phyloP scores from a whole-genome alignment of 2,113 vertebrate species.

The Istiophorus platypterus region DNA sequence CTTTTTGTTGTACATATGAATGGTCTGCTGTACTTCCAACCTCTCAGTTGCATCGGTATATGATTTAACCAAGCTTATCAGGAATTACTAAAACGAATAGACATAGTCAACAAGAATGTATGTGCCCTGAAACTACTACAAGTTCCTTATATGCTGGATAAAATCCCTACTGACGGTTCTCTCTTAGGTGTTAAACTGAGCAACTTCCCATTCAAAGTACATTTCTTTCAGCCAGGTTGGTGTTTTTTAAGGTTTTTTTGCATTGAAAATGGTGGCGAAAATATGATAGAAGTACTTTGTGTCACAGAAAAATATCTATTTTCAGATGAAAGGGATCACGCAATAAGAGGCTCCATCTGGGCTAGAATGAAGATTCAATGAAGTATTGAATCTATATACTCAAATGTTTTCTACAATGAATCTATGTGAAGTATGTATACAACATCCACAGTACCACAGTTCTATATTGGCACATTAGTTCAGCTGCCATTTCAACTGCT shows the following conservation, averaged over 20 bases:
- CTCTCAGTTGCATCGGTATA: conserved; percentile 60
- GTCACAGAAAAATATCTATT: conserved; percentile 26
- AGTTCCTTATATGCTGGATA: conserved; percentile 8
- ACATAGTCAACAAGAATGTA: conserved; percentile 16
- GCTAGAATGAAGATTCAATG: too few relatives aligned
- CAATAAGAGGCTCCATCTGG: conserved; percentile 18
- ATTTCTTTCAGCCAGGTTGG: conserved; percentile 10
- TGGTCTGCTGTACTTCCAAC: conserved; percentile 51
- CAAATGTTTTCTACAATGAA: neutral
- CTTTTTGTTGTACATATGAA: conserved; percentile 48
- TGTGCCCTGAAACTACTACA: conserved; percentile 20
- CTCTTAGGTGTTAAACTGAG: too few relatives aligned
- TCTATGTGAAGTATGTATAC: neutral
- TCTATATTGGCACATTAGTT: neutral
- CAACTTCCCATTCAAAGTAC: conserved; percentile 7
- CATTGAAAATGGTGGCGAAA: neutral
- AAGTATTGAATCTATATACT: neutral
- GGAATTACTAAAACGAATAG: conserved; percentile 16
- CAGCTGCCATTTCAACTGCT: neutral
- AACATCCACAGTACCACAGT: too few relatives aligned
- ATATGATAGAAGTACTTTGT: conserved; percentile 23
- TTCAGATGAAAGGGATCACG: conserved; percentile 37
- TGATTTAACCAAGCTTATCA: conserved; percentile 34
- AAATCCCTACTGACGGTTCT: conserved; percentile 7
- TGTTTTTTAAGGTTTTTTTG: conserved; percentile 13